phyloP scores from a whole-genome alignment of 1,140 invertebrate species.

The Potamilus streckersoni region DNA sequence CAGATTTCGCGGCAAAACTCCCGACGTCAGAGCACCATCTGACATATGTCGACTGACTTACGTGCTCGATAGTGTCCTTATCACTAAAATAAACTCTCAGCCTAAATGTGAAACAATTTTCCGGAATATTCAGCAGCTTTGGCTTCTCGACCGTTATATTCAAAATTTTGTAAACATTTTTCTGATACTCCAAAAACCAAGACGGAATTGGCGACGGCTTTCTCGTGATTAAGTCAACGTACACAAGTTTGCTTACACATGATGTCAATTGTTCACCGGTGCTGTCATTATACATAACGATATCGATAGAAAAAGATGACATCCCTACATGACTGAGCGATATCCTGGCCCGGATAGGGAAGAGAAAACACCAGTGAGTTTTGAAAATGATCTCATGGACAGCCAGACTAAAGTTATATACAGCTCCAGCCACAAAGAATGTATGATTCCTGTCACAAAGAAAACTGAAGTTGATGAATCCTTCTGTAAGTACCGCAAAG shows the following conservation, averaged over 20 bases:
- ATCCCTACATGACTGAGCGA: slow-evolving; percentile 12
- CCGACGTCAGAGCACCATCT: slow-evolving; percentile 30
- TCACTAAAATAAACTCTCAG: slow-evolving; percentile 12
- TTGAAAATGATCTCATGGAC: slow-evolving; percentile 1
- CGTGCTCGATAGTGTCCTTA: slow-evolving; percentile 25
- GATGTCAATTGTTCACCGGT: slow-evolving; percentile 5
- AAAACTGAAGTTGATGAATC: slow-evolving; percentile 13
- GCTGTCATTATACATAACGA: not conserved
- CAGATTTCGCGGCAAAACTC: slow-evolving; percentile 18
- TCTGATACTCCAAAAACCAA: slow-evolving; percentile 14
- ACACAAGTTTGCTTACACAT: slow-evolving; percentile 16
- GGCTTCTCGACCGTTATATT: slow-evolving; percentile 1
- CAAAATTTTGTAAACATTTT: not conserved
- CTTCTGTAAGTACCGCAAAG: slow-evolving; percentile 8
- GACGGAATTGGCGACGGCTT: slow-evolving; percentile 13
- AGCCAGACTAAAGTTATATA: slow-evolving; percentile 12
- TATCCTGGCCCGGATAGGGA: slow-evolving; percentile 5
- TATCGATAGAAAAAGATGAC: slow-evolving; percentile 15
- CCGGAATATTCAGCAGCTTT: slow-evolving; percentile 10
- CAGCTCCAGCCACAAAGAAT: slow-evolving; percentile 19
- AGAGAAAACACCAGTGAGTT: slow-evolving; percentile 13
- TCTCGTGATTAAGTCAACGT: slow-evolving; percentile 19
- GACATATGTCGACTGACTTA: slow-evolving; percentile 24
- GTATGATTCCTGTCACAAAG: slow-evolving; percentile 17
- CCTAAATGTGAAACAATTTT: slow-evolving; percentile 9